phyloP scores from a whole-genome alignment of 1,140 invertebrate species.

The Trichonephila clavata region DNA sequence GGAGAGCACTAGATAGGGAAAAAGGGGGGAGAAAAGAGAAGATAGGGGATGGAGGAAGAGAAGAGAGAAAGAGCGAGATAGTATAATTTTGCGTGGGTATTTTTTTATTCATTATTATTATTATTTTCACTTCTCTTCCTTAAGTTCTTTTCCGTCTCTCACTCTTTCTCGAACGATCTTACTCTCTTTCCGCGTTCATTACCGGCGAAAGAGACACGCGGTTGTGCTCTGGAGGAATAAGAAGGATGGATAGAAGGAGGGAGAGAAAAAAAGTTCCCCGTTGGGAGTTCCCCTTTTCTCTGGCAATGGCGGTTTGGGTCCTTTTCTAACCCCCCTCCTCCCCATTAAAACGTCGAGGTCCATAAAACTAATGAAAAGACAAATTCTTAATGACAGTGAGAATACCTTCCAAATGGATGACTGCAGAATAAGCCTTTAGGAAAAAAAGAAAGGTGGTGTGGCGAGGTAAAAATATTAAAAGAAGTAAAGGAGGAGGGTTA shows the following conservation, averaged over 20 bases:
- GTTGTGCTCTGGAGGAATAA: neutral
- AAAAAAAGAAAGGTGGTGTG: neutral
- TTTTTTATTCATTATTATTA: constrained; percentile 28
- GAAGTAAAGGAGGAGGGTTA: constrained; percentile 4
- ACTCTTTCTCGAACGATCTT: constrained; percentile 6
- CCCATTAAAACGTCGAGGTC: constrained; percentile 76
- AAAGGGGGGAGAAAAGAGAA: constrained; percentile 37
- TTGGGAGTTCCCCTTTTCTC: neutral
- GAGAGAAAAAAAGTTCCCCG: neutral
- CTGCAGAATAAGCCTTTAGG: constrained; percentile 73
- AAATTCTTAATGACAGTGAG: constrained; percentile 76
- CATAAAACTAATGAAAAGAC: constrained; percentile 77
- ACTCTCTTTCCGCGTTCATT: constrained; percentile 51
- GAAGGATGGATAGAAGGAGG: neutral
- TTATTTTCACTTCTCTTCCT: constrained; percentile 50
- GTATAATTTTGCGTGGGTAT: constrained; percentile 72
- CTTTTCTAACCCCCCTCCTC: neutral
- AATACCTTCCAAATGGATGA: constrained; percentile 74
- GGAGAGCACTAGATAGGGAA: constrained; percentile 69
- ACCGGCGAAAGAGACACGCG: constrained; percentile 69
- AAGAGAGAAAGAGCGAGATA: constrained; percentile 68
- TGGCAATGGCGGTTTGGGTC: neutral
- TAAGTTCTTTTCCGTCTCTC: constrained; percentile 59
- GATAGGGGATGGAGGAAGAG: constrained; percentile 18
- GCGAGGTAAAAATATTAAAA: constrained; percentile 66